Evolutionary conservation across 2,113 vertebrate genomes (phyloP).

Genomic region (Thamnophis sirtalis): DNA sequence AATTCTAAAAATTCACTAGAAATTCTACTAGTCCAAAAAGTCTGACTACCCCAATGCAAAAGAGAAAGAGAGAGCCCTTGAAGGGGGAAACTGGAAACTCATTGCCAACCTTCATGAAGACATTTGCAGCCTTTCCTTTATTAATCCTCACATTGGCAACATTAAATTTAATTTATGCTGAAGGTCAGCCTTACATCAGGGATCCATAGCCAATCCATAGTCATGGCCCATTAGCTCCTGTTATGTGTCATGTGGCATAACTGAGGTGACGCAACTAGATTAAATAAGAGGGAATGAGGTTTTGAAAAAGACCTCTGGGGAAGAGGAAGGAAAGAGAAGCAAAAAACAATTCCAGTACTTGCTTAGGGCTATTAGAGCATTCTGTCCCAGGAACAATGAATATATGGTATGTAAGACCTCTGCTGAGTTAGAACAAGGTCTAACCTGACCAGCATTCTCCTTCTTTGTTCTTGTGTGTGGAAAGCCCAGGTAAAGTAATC

Average conservation of each 20-base stretch:
- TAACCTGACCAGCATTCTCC: not conserved
- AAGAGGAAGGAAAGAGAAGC: not conserved
- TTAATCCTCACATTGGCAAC: not conserved
- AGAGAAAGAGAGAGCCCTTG: not conserved
- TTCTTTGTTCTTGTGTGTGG: not conserved
- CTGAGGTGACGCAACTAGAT: not conserved
- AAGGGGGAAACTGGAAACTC: not conserved
- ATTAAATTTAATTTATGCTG: not conserved
- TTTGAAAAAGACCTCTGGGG: not conserved
- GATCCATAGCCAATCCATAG: not conserved
- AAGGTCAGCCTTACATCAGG: not conserved
- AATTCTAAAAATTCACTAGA: no score
- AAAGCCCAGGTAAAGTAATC: not conserved
- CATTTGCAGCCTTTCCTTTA: not conserved
- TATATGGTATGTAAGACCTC: not conserved
- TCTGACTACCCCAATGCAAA: not conserved
- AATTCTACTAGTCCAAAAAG: not conserved
- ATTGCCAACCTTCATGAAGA: not conserved
- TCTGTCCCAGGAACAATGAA: not conserved
- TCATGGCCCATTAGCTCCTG: not conserved
- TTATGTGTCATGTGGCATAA: not conserved
- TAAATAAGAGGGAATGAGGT: not conserved
- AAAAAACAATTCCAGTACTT: not conserved
- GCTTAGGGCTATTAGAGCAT: not conserved
- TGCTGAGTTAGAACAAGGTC: not conserved